Percentiles rank a stretch among this genome's conserved stretches.
These are phyloP conservation scores for Cephus runcator DNA, from an alignment of 2,888 invertebrate species.

Conservation along the genomic window DNA sequence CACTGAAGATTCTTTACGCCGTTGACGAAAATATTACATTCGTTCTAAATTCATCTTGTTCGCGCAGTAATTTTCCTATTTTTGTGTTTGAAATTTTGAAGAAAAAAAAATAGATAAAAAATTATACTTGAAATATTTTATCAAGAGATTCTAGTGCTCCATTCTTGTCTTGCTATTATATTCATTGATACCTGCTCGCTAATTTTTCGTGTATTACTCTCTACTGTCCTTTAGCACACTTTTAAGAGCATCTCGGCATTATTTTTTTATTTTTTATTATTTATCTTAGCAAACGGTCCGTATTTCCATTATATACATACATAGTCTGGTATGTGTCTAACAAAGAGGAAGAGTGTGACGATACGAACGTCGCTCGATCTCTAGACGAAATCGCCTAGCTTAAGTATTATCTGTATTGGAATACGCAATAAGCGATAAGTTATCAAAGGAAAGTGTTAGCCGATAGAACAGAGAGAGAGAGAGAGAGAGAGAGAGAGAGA, in stretches of 20 bases:
- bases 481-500: background rate
- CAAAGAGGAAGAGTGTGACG: conserved; percentile 11
- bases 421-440: background rate
- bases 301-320: conserved; percentile 19
- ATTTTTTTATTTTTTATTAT: background rate
- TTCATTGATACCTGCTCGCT: conserved; percentile 32
- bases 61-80: background rate
- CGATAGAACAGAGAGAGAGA: conserved; percentile 2
- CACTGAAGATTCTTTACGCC: background rate
- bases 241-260: conserved; percentile 23
- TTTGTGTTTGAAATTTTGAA: background rate
- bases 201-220: conserved; percentile 38
- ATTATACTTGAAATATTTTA: no score
- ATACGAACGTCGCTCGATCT: conserved; percentile 24
- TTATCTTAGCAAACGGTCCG: conserved; percentile 17
- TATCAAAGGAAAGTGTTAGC: background rate
- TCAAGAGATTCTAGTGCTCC: background rate
- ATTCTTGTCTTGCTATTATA: background rate
- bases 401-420: background rate
- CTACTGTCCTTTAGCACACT: conserved; percentile 33
- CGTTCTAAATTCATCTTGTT: background rate
- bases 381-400: background rate
- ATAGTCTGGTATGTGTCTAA: conserved; percentile 1
- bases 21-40: background rate
- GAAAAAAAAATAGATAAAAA: background rate